These are phyloP conservation scores for Pentamera pediparva DNA, from an alignment of 53 echinoderm and acorn worm species.

Conservation along the genomic window DNA sequence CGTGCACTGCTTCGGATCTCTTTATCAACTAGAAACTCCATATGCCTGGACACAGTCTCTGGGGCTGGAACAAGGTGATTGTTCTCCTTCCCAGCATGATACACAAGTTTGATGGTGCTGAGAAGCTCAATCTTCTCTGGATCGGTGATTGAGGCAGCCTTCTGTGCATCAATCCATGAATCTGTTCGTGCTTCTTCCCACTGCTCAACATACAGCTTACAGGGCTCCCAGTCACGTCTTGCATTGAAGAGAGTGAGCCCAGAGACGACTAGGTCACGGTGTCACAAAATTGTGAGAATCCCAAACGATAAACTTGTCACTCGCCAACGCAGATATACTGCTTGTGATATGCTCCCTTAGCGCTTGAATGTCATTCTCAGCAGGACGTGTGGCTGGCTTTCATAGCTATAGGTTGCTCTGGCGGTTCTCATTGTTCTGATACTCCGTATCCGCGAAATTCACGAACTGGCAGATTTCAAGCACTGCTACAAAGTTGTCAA, in stretches of 20 bases:
- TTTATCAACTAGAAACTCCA: no score
- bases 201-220: conserved; percentile 11
- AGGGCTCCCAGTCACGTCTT: conserved; percentile 30
- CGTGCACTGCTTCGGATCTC: no score
- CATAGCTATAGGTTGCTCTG: conserved; percentile 41
- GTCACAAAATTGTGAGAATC: neutral
- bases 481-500: conserved; percentile 65
- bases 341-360: conserved; percentile 20
- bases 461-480: conserved; percentile 49
- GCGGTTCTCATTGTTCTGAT: conserved; percentile 40
- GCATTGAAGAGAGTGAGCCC: conserved; percentile 24
- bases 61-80: conserved; percentile 48
- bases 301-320: neutral
- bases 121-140: conserved; percentile 38
- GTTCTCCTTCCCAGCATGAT: conserved; percentile 58
- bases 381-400: conserved; percentile 45
- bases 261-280: neutral
- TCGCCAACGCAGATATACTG: neutral
- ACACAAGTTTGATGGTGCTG: conserved; percentile 38
- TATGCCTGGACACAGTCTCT: conserved; percentile 35
- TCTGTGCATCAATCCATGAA: conserved; percentile 41
- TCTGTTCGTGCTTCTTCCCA: conserved; percentile 57
- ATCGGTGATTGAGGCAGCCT: conserved; percentile 17
- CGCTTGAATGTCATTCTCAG: conserved; percentile 52
- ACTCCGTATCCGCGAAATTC: conserved; percentile 54